Conservation (phyloP, 2,113 vertebrate genomes). For the Perca flavescens region DNA sequence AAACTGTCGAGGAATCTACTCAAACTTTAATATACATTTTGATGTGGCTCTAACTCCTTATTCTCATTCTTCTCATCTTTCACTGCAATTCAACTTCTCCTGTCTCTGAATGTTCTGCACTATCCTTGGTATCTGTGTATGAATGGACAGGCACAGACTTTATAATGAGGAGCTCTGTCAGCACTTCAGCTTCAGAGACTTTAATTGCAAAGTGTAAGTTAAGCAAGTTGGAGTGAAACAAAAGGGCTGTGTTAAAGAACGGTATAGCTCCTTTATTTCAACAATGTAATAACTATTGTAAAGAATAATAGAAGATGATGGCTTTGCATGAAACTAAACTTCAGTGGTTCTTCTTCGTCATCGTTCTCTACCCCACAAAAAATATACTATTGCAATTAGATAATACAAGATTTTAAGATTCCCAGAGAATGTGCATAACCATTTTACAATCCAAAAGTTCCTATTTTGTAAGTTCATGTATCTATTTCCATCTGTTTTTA, state of each 20-base stretch:
- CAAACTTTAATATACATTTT: neutral
- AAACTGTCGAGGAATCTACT: neutral
- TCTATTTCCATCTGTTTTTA: slow-evolving; percentile 30
- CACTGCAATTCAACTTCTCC: slow-evolving; percentile 35
- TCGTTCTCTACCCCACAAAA: neutral
- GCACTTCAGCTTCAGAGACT: slow-evolving; percentile 40
- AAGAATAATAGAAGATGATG: neutral
- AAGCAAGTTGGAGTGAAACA: slow-evolving; percentile 21
- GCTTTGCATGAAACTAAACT: neutral
- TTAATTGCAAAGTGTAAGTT: slow-evolving; percentile 44
- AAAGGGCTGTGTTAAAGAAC: neutral
- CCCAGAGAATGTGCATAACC: neutral
- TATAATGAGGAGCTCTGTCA: slow-evolving; percentile 57
- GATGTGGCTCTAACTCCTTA: neutral
- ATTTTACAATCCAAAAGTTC: neutral
- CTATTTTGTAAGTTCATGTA: neutral
- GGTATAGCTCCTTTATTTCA: neutral
- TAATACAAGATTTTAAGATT: neutral
- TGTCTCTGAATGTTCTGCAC: slow-evolving; percentile 35
- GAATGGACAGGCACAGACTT: slow-evolving; percentile 44
- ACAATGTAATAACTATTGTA: neutral
- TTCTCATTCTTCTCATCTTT: neutral
- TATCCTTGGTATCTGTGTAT: slow-evolving; percentile 13
- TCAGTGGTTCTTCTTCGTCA: neutral
- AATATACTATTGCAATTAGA: neutral